Conservation (phyloP, 2,113 vertebrate genomes). For the Rhagologus leucostigma region DNA sequence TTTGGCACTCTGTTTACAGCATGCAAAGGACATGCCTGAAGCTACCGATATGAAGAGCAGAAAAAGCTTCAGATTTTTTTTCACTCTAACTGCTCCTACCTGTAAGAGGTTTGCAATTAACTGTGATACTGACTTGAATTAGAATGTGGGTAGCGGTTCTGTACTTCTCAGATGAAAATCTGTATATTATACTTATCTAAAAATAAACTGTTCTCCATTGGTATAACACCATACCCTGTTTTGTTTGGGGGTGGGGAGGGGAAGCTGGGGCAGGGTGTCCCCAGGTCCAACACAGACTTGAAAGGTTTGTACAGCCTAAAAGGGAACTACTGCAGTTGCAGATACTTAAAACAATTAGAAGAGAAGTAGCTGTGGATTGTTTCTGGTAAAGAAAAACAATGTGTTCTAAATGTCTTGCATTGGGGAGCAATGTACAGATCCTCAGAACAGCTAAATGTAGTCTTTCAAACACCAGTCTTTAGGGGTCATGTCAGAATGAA, state of each 20-base stretch:
- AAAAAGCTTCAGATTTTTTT: neutral
- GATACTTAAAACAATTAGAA: neutral
- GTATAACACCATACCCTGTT: neutral
- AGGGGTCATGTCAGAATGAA: neutral
- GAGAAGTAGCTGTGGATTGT: neutral
- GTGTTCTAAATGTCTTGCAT: neutral
- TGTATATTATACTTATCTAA: neutral
- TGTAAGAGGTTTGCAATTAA: neutral
- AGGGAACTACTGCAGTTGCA: neutral
- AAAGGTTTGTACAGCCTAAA: neutral
- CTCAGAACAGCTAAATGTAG: neutral
- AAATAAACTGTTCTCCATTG: neutral
- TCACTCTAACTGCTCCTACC: neutral
- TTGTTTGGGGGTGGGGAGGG: accelerated
- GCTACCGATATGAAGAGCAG: neutral
- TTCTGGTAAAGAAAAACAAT: neutral
- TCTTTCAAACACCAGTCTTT: neutral
- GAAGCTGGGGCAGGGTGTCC: neutral
- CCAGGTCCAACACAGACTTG: neutral
- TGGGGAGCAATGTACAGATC: neutral
- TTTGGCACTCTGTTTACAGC: neutral
- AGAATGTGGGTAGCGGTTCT: neutral
- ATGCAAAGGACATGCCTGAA: neutral
- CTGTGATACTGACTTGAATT: neutral
- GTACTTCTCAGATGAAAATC: neutral